Evolutionary conservation across 2,113 vertebrate species (phyloP).

Genomic region (Martes martes): DNA sequence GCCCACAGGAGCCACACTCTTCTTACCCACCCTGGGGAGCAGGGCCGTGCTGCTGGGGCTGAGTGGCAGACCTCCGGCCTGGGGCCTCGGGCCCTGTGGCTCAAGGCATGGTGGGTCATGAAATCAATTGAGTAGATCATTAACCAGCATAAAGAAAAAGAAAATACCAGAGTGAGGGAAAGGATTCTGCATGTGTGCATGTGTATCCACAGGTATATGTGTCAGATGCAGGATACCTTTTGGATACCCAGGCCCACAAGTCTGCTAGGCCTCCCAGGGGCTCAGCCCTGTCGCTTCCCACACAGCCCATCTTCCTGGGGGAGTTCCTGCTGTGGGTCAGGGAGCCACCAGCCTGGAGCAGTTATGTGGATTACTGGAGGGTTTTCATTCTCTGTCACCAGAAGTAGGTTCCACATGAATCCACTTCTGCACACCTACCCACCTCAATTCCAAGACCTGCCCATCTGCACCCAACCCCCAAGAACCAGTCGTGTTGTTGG

Average conservation of each 20-base stretch:
- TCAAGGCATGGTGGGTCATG: not conserved
- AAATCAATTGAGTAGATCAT: not conserved
- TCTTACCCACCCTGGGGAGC: not conserved
- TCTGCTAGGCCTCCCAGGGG: not conserved
- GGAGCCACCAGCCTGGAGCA: not conserved
- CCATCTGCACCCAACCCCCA: too few relatives aligned
- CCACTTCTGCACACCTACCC: not conserved
- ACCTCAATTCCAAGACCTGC: not conserved
- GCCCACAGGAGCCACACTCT: not conserved
- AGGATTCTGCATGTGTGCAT: not conserved
- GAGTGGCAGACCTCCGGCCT: not conserved
- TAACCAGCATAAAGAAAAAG: not conserved
- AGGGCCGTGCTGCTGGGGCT: not conserved
- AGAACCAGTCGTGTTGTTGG: not conserved
- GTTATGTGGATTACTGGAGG: not conserved
- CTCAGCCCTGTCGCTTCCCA: not conserved
- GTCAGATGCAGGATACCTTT: not conserved
- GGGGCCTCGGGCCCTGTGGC: not conserved
- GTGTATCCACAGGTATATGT: not conserved
- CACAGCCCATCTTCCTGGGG: rapidly evolving
- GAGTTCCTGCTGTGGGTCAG: rapidly evolving
- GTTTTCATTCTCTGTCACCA: not conserved
- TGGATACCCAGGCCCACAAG: not conserved
- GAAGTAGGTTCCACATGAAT: not conserved
- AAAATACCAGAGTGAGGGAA: not conserved